Percentiles rank a stretch among this genome's conserved stretches.
phyloP scores from a whole-genome alignment of 2,797 vertebrate genomes.

The Poeciliopsis infans region DNA sequence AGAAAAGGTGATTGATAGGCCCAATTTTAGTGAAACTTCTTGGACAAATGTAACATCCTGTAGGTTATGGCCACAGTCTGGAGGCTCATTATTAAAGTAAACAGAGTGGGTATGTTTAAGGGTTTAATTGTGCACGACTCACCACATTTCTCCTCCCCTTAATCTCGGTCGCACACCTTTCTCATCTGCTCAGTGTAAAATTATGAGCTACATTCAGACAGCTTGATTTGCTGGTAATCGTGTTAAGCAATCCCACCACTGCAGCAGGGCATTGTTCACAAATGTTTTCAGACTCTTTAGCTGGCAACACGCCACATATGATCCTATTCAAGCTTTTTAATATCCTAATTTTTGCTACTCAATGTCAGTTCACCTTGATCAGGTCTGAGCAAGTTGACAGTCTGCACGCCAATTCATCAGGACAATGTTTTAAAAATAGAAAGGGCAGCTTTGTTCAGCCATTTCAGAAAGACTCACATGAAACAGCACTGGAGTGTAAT shows the following conservation, averaged over 20 bases:
- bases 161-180: slow-evolving; percentile 78
- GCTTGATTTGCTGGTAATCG: slow-evolving; percentile 73
- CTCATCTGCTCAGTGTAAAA: slow-evolving; percentile 70
- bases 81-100: slow-evolving; percentile 34
- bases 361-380: slow-evolving; percentile 61
- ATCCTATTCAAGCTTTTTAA: slow-evolving; percentile 38
- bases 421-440: not conserved
- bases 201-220: slow-evolving; percentile 70
- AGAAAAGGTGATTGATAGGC: not conserved
- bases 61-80: not conserved
- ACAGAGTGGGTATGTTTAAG: slow-evolving; percentile 21
- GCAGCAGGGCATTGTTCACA: slow-evolving; percentile 64
- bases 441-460: not conserved
- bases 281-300: slow-evolving; percentile 60
- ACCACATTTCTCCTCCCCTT: slow-evolving; percentile 70
- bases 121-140: slow-evolving; percentile 25
- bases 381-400: slow-evolving; percentile 27
- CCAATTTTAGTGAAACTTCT: not conserved
- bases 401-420: slow-evolving; percentile 16
- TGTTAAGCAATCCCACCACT: slow-evolving; percentile 76
- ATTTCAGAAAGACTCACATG: not conserved
- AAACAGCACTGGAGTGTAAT: not conserved
- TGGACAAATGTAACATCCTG: not conserved
- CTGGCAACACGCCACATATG: slow-evolving; percentile 50
- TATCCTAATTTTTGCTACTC: slow-evolving; percentile 34